Conservation (phyloP, 2,888 invertebrate species). For the Himalopsyche japonica region DNA sequence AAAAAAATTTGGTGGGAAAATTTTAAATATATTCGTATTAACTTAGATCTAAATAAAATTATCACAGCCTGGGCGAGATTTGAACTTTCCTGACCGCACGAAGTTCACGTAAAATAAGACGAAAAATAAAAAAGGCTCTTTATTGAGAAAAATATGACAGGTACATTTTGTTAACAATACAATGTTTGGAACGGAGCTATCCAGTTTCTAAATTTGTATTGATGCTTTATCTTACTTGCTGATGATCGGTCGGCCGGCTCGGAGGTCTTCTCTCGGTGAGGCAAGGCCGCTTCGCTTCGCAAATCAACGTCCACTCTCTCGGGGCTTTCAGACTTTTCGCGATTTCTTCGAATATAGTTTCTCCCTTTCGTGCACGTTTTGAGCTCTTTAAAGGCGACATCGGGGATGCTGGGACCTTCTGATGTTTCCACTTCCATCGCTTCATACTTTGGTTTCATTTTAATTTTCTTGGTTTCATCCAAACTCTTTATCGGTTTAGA, state of each 20-base stretch:
- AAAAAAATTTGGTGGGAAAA: background rate
- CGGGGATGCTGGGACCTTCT: background rate
- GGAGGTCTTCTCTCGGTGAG: slow-evolving; percentile 37
- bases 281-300: slow-evolving; percentile 45
- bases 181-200: background rate
- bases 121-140: slow-evolving; percentile 2
- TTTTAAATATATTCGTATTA: background rate
- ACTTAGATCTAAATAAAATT: background rate
- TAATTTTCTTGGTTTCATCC: slow-evolving; percentile 7
- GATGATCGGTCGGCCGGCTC: slow-evolving; percentile 40
- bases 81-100: background rate
- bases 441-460: slow-evolving; percentile 27
- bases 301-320: slow-evolving; percentile 53
- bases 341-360: slow-evolving; percentile 69
- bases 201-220: background rate
- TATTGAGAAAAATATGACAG: slow-evolving; percentile 9
- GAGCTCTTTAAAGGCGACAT: slow-evolving; percentile 59
- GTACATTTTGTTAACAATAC: slow-evolving; percentile 10
- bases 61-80: background rate
- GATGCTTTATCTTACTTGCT: slow-evolving; percentile 58
- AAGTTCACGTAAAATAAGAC: background rate
- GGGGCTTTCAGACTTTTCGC: slow-evolving; percentile 64
- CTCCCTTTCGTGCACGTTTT: slow-evolving; percentile 63
- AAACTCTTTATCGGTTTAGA: background rate
- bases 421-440: slow-evolving; percentile 43